Evolutionary conservation across 2,113 vertebrate genomes (phyloP).

Genomic region (Ophthalmotilapia sp.): DNA sequence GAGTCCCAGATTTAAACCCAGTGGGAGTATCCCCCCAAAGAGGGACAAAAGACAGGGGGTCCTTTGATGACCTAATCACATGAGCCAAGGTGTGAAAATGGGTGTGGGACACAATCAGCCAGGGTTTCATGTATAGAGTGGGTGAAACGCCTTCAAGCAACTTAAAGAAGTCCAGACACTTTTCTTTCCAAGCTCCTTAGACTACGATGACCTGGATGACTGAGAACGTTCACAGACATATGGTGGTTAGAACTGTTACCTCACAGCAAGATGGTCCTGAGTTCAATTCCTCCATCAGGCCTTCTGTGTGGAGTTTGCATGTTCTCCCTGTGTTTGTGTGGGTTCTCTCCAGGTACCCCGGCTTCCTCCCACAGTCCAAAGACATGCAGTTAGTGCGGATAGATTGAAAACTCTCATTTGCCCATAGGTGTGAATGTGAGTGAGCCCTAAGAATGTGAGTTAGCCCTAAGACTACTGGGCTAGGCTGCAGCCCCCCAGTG

Average conservation of each 20-base stretch:
- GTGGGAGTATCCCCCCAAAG: background rate
- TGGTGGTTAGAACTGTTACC: background rate
- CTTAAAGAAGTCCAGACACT: background rate
- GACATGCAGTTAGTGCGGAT: background rate
- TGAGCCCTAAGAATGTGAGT: background rate
- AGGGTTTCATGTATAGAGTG: background rate
- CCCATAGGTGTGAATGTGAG: background rate
- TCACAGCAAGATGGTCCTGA: background rate
- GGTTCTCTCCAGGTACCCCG: background rate
- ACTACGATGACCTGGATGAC: background rate
- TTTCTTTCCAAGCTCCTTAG: background rate
- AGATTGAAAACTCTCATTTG: background rate
- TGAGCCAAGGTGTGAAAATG: background rate
- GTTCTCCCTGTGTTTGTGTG: background rate
- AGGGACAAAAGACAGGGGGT: background rate
- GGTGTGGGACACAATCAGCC: background rate
- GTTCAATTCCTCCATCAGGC: background rate
- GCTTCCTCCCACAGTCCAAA: background rate
- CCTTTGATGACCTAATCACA: background rate
- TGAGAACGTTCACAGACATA: background rate
- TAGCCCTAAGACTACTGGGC: background rate
- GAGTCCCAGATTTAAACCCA: background rate
- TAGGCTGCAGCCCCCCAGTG: background rate
- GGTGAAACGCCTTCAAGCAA: background rate
- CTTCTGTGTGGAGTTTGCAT: background rate